These are phyloP conservation scores for Phengaris arion DNA, from an alignment of 2,888 invertebrate species.

Conservation along the genomic window DNA sequence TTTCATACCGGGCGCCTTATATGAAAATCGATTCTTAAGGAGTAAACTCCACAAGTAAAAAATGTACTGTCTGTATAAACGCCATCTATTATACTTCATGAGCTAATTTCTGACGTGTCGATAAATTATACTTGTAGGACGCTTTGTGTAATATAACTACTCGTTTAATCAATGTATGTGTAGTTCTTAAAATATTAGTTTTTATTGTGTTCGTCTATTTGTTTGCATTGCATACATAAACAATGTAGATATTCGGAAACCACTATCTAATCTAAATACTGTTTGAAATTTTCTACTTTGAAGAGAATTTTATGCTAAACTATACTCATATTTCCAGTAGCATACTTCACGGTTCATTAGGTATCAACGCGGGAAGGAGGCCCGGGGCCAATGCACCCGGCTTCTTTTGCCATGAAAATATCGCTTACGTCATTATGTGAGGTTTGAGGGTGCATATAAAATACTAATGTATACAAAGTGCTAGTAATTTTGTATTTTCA, in stretches of 20 bases:
- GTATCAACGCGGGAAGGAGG: slow-evolving; percentile 41
- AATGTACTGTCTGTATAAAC: too few relatives aligned
- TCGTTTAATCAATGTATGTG: too few relatives aligned
- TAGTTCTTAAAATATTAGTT: too few relatives aligned
- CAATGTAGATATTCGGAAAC: neutral
- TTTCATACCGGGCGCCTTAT: too few relatives aligned
- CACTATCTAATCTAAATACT: neutral
- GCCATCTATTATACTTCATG: too few relatives aligned
- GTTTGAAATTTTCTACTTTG: slow-evolving; percentile 38
- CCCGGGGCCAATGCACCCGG: slow-evolving; percentile 37
- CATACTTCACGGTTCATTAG: slow-evolving; percentile 60
- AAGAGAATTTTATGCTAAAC: slow-evolving; percentile 48
- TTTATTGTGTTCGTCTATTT: too few relatives aligned
- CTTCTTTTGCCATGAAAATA: slow-evolving; percentile 33
- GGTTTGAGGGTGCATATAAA: slow-evolving; percentile 28
- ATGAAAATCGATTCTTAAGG: too few relatives aligned
- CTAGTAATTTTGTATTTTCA: neutral
- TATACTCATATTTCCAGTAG: slow-evolving; percentile 50
- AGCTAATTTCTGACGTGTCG: too few relatives aligned
- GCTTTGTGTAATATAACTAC: too few relatives aligned
- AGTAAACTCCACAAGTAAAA: too few relatives aligned
- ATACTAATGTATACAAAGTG: neutral
- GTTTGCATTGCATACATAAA: neutral
- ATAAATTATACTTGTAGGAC: too few relatives aligned
- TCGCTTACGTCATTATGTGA: slow-evolving; percentile 23